Evolutionary conservation across 1,140 invertebrate species (phyloP), one percentile per base, ranked within the genome.

Genomic region (Idris sp.): DNA sequence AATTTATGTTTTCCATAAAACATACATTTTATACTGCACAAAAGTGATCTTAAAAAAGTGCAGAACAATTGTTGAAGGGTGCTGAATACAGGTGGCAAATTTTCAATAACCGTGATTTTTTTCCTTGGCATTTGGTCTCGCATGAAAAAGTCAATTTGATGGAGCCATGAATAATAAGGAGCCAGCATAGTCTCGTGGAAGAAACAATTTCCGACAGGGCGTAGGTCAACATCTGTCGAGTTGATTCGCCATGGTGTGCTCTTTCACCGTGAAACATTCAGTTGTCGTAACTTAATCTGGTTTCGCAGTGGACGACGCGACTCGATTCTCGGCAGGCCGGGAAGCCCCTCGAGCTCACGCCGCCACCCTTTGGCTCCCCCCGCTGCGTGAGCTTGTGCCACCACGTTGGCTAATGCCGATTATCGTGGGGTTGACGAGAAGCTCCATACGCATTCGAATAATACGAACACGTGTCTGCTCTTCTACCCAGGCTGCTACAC

Each of bases 211-310:
- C 40, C 40, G 53, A 43, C 48, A 51, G 67, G 67, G 68, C 67
- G 67, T 67, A 62, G 68, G 61, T 68, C 68, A 76, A 76, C 74
- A 76, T 76, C 74, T 76, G 74, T 76, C 67, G 68, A 49, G 54
- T 62, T 59, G 67, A 72, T 67, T 76, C 61, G 68, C 67, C 19
- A 61, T 65, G 61, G 67, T n/a, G n/a, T 54, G 74, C 67, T 64
- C 53, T 59, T 33, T 36, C 53, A 64, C 49, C 56, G 43, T 76
- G 67, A 76, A 76, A 76, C 59, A 61, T 67, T 72, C 44, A 54
- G 56, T 51, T 49, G 67, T 30, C 74, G 74, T 76, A 76, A 72
- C 67, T 76, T 64, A 72, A 76, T 76, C 67, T 76, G 74, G 67
- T 67, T 76, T 68, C 43, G 56, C 48, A 61, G 74, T 72, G 67